Conservation (phyloP, 2,888 invertebrate species). For the Syrista parreyssii region DNA sequence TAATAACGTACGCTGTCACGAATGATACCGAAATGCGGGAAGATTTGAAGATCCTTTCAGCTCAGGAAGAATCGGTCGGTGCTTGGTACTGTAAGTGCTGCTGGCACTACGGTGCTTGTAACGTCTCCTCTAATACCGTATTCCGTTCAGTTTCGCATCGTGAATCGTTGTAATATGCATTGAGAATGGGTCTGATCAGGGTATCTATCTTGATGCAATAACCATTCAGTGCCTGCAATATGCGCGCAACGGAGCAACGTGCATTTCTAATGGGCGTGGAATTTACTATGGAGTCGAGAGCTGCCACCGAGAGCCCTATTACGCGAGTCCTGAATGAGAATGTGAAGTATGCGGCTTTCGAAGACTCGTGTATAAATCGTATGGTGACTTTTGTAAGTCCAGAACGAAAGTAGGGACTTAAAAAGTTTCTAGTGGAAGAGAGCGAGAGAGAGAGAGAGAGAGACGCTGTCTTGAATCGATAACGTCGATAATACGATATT, state of each 20-base stretch:
- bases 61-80: background rate
- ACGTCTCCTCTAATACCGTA: constrained; percentile 47
- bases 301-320: background rate
- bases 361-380: background rate
- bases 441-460: too few species aligned
- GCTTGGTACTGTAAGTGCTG: background rate
- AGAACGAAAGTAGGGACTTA: background rate
- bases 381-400: background rate
- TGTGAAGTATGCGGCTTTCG: background rate
- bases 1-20: background rate
- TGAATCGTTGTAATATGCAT: constrained; percentile 53
- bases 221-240: constrained; percentile 41
- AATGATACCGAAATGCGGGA: background rate
- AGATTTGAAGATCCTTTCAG: background rate
- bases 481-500: background rate
- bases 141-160: constrained; percentile 48
- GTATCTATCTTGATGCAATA: constrained; percentile 44
- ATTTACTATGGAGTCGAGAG: background rate
- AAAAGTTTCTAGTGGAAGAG: background rate
- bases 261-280: constrained; percentile 15
- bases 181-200: constrained; percentile 47
- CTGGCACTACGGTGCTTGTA: background rate
- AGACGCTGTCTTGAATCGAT: background rate
- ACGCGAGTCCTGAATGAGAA: background rate
- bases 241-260: constrained; percentile 30